Base-by-base conservation (phyloP, 1,140 invertebrate species). In the Copidosoma floridanum region DNA sequence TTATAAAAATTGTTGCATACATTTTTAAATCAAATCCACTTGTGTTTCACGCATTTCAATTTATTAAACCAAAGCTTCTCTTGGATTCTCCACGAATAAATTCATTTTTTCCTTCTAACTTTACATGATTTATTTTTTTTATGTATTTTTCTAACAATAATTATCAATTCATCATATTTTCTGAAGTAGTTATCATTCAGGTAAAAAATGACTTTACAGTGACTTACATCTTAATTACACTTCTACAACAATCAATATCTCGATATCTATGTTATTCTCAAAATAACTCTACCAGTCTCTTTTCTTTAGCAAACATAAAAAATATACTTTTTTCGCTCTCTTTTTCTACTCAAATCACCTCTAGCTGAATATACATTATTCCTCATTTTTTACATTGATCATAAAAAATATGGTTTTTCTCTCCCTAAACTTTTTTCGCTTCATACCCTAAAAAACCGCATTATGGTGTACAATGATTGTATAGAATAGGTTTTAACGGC, bases 351-450 rank as follows among this genome's bases (percentile, higher is more conserved):
- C n/a, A n/a, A n/a, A 11, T 63, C 48, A 57, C 35, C 43, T 57
- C 54, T n/a, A n/a, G 41, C 53, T 51, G 47, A 58, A 57, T 63
- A 58, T 58, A 58, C 29, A 58, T 58, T n/a, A 53, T 57, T 47
- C 53, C 44, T 37, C 43, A 18, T 57, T 58, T 53, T 32, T 40
- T 35, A 48, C 38, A 16, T 7, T 37, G 48, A 27, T 41, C 61
- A 41, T 63, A n/a, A 63, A 63, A 58, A 63, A 63, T 57, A 57
- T 57, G n/a, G n/a, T 57, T 51, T 18, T 14, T 63, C 61, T 63
- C 53, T 51, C 16, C 35, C 38, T n/a, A n/a, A n/a, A n/a, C 40
- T 8, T 43, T 43, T 21, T 43, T 43, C 10, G 18, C n/a, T 21
- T 43, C 40, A 21, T 5, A 21, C 40, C 3, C n/a, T n/a, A n/a